Base-by-base conservation (phyloP, 1,140 invertebrate genomes). In the Argopecten irradians region DNA sequence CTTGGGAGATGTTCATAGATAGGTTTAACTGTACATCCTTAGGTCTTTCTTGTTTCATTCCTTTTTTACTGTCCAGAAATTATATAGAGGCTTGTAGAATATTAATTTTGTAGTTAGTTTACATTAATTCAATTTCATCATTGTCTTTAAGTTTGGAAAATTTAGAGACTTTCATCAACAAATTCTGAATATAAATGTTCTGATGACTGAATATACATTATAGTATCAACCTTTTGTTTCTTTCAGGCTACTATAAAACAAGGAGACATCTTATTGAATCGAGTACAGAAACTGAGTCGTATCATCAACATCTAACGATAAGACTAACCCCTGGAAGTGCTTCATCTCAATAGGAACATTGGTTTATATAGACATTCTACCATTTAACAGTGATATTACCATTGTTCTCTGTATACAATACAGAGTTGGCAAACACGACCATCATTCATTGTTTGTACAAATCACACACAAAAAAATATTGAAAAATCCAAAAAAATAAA, bases 231-330 rank as follows among this genome's bases (percentile, higher is more conserved):
- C 71, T 85, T 90, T 86, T 82, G 91, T 82, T 88, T 32, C 86
- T 94, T 94, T 82, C 91, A 96, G 95, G 95, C 98, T 8, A 99
- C 98, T 92, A 98, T 99, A 87, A 99, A 99, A 94, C 98, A 99
- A 96, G 99, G 99, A 13, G 99, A 99, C 96, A 97, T 99, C 86
- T 96, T 99, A 5, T 97, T 99, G 46, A 99, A 99, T 95, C 97
- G 99, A 94, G 98, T 99, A 91, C 99, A 99, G 96, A 99, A 99
- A 96, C 96, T 99, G 36, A 99, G 99, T 92, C 97, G 99, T 94
- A 99, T 99, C 92, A 99, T 99, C 95, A 99, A 99, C 96, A 99
- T 99, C 96, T 99, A 87, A 90, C 13, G 13, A 82, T 34, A 55
- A 11, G 55, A n/a, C 16, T 5, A 28, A 71, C 11, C 55, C 22